These are phyloP conservation scores for Buceros bicornis DNA, from an alignment of 2,797 vertebrate species.

Conservation along the genomic window DNA sequence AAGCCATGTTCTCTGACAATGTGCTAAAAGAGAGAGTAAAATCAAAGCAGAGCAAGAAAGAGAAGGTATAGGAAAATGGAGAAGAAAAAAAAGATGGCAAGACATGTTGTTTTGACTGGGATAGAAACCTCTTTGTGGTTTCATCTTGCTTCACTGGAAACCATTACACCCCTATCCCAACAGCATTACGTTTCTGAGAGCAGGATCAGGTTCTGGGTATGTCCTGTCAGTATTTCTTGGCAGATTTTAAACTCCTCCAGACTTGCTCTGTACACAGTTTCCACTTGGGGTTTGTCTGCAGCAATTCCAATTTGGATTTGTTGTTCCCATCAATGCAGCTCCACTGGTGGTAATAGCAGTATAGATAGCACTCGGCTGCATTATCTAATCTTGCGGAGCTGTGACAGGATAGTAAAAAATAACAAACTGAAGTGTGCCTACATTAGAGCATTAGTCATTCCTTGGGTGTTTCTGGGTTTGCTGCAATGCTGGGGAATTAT, in stretches of 20 bases:
- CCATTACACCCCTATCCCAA: accelerated
- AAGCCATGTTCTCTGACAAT: background rate
- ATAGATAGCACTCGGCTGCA: background rate
- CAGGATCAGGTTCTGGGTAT: background rate
- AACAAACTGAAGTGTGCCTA: conserved; percentile 25
- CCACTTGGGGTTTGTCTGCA: background rate
- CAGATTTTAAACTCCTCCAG: background rate
- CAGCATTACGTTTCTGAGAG: background rate
- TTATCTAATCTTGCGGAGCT: conserved; percentile 37
- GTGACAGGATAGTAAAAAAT: conserved; percentile 38
- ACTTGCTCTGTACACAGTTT: background rate
- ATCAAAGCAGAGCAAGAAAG: background rate
- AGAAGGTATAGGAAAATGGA: background rate
- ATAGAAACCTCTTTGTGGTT: background rate
- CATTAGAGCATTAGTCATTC: conserved; percentile 39
- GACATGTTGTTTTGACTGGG: background rate
- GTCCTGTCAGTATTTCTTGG: background rate
- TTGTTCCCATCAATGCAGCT: conserved; percentile 28
- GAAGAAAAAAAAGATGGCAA: background rate
- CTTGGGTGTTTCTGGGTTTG: background rate
- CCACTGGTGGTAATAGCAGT: background rate
- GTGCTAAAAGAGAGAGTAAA: background rate
- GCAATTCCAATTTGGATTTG: conserved; percentile 24
- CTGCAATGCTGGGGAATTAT: background rate
- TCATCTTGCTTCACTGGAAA: background rate